Evolutionary conservation across 1,140 invertebrate genomes (phyloP).

Genomic region (Temnothorax nylanderi): DNA sequence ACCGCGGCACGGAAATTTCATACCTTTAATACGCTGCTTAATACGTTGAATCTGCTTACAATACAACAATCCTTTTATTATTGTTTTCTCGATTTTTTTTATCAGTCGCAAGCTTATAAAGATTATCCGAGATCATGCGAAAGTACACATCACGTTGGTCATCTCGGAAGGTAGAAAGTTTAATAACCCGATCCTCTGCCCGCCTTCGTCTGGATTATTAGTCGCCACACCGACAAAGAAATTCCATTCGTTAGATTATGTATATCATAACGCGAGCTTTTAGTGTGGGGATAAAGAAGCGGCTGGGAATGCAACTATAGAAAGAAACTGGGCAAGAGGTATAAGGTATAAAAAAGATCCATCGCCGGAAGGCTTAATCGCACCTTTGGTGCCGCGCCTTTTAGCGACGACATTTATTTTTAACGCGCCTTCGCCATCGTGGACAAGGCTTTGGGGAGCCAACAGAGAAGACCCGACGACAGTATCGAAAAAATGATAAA

Average conservation of each 20-base stretch:
- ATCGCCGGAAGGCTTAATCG: constrained; percentile 41
- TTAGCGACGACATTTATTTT: constrained; percentile 60
- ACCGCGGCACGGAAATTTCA: neutral
- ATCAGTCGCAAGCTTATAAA: constrained; percentile 35
- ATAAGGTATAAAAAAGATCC: constrained; percentile 42
- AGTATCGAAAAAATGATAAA: constrained; percentile 60
- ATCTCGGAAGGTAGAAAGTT: constrained; percentile 74
- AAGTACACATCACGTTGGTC: constrained; percentile 50
- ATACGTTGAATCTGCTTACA: constrained; percentile 8
- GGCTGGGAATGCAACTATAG: constrained; percentile 51
- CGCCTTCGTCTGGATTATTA: constrained; percentile 13
- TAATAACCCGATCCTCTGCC: constrained; percentile 76
- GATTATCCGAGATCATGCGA: neutral
- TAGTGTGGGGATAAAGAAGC: constrained; percentile 75
- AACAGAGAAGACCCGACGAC: constrained; percentile 20
- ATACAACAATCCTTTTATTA: constrained; percentile 26
- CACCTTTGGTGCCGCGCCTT: constrained; percentile 32
- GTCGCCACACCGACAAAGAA: constrained; percentile 78
- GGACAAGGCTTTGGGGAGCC: neutral
- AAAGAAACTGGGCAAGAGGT: constrained; percentile 65
- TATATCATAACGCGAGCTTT: constrained; percentile 74
- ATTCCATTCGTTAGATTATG: constrained; percentile 80
- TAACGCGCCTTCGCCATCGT: neutral
- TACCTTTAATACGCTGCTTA: neutral
- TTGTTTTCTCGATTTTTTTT: constrained; percentile 52